phyloP scores from a whole-genome alignment of 2,797 vertebrate species.

The Ibycter americanus region DNA sequence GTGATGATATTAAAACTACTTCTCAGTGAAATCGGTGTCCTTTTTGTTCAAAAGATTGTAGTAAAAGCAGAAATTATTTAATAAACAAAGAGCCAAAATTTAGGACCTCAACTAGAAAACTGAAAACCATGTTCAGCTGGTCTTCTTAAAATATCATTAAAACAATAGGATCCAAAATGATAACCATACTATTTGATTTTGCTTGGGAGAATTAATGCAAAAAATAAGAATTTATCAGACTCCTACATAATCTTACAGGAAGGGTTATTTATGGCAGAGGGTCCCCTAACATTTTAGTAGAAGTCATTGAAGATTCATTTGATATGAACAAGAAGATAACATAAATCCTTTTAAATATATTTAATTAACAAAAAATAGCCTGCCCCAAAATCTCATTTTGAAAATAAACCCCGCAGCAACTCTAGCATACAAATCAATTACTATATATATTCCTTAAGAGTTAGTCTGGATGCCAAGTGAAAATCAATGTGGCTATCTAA shows the following conservation, averaged over 20 bases:
- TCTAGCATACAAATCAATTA: constrained; percentile 51
- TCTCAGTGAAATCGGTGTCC: neutral
- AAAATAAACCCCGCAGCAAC: constrained; percentile 65
- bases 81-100: neutral
- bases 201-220: constrained; percentile 35
- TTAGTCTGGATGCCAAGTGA: constrained; percentile 55
- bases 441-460: constrained; percentile 33
- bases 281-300: constrained; percentile 47
- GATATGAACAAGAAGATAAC: constrained; percentile 68
- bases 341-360: constrained; percentile 70
- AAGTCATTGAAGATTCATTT: constrained; percentile 69
- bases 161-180: constrained; percentile 16
- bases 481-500: constrained; percentile 72
- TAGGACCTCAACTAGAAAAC: constrained; percentile 30
- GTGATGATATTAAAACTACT: neutral
- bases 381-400: constrained; percentile 59
- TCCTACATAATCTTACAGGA: constrained; percentile 44
- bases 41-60: neutral
- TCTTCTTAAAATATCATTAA: constrained; percentile 52
- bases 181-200: constrained; percentile 52
- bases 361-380: constrained; percentile 68
- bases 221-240: constrained; percentile 61
- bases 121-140: neutral
- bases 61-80: constrained; percentile 19
- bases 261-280: constrained; percentile 54